Evolutionary conservation across 2,113 vertebrate species (phyloP).

Genomic region (Brevimyrus niger): DNA sequence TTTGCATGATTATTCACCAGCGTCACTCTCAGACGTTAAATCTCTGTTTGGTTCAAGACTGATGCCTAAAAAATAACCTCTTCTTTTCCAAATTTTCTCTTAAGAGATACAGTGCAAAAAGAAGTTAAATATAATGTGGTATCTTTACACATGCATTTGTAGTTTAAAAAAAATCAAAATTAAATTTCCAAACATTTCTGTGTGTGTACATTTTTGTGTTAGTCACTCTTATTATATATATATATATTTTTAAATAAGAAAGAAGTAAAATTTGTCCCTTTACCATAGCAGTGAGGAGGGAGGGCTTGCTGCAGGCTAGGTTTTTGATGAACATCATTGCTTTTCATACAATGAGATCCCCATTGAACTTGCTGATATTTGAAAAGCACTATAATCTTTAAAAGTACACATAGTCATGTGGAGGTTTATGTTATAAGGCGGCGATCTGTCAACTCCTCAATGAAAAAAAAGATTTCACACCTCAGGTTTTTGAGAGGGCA

Average conservation of each 20-base stretch:
- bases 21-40: conserved; percentile 54
- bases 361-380: background rate
- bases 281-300: background rate
- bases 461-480: background rate
- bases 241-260: too few relatives aligned
- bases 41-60: background rate
- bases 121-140: background rate
- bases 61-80: background rate
- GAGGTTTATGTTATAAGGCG: background rate
- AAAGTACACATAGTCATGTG: background rate
- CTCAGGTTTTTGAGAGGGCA: background rate
- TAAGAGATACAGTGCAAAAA: conserved; percentile 18
- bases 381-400: background rate
- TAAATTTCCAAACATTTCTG: too few relatives aligned
- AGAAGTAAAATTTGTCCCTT: background rate
- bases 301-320: background rate
- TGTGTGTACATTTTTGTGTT: too few relatives aligned
- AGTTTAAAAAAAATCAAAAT: too few relatives aligned
- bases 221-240: too few relatives aligned
- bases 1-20: conserved; percentile 67
- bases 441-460: background rate
- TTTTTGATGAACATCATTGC: background rate
- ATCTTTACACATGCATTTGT: too few relatives aligned
- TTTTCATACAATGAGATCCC: background rate
- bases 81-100: background rate